These are phyloP conservation scores for Hippoglossus stenolepis DNA, from an alignment of 2,113 vertebrate genomes.

Conservation along the genomic window DNA sequence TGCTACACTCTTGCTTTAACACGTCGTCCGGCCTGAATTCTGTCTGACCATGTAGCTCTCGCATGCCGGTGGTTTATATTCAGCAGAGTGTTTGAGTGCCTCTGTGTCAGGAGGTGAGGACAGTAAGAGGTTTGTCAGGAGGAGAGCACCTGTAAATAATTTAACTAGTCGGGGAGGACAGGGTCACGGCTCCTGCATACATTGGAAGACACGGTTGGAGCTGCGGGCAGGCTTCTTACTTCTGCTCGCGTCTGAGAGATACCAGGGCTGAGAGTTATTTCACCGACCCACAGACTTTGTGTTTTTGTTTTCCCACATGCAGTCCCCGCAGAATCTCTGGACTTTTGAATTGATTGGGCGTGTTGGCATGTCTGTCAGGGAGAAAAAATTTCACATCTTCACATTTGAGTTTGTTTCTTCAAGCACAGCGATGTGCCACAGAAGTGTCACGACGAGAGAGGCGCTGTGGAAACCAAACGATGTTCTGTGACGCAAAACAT, in stretches of 20 bases:
- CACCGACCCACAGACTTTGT: background rate
- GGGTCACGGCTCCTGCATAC: constrained; percentile 61
- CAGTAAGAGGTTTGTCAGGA: constrained; percentile 66
- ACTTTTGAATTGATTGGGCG: background rate
- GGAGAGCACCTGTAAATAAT: constrained; percentile 73
- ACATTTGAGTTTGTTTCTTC: no score
- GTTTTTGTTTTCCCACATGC: constrained; percentile 2
- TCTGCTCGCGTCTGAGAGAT: constrained; percentile 3
- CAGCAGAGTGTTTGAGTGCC: constrained; percentile 48
- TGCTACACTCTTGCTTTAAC: background rate
- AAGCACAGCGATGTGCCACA: background rate
- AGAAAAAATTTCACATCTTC: no score
- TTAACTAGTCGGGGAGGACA: constrained; percentile 68
- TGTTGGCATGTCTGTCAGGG: background rate
- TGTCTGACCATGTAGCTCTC: background rate
- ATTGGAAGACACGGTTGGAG: constrained; percentile 26
- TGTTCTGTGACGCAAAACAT: constrained; percentile 1
- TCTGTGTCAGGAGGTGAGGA: constrained; percentile 62
- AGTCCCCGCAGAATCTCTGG: background rate
- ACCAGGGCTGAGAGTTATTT: constrained; percentile 12
- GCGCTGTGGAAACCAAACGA: background rate
- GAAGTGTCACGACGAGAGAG: background rate
- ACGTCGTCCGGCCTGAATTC: background rate
- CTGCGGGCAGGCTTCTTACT: constrained; percentile 15
- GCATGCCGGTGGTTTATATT: constrained; percentile 50